These are phyloP conservation scores for Paraescarpia echinospica DNA, from an alignment of 1,140 invertebrate genomes.

Conservation along the genomic window DNA sequence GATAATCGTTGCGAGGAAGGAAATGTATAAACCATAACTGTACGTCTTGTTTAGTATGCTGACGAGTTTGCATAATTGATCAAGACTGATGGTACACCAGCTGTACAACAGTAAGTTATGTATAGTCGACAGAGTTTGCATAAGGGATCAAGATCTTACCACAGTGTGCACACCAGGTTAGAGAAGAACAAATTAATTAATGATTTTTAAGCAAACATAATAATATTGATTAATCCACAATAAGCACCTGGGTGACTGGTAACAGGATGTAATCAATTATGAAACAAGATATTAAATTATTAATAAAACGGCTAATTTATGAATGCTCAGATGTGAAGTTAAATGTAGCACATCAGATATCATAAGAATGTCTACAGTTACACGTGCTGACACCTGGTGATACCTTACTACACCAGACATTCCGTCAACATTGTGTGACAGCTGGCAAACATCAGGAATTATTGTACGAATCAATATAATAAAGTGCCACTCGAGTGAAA, in stretches of 20 bases:
- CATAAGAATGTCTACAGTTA: neutral
- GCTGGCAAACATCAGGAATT: neutral
- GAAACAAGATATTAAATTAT: neutral
- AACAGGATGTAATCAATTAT: neutral
- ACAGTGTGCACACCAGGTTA: neutral
- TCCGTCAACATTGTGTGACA: neutral
- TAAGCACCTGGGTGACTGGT: neutral
- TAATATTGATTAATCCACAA: neutral
- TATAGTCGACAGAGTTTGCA: too few species aligned
- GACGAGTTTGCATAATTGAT: neutral
- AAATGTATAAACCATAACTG: neutral
- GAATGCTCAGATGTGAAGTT: neutral
- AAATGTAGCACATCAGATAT: neutral
- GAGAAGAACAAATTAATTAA: neutral
- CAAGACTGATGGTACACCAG: neutral
- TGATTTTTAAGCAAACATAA: neutral
- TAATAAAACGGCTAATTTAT: neutral
- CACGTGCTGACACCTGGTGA: neutral
- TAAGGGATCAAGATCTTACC: neutral
- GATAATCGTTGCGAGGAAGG: neutral
- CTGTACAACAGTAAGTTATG: too few species aligned
- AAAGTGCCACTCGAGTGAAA: too few species aligned
- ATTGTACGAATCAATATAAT: too few species aligned
- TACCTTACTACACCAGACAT: neutral
- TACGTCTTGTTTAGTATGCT: neutral